phyloP scores from a whole-genome alignment of 2,888 invertebrate genomes.

The Leptinotarsa haldemani region DNA sequence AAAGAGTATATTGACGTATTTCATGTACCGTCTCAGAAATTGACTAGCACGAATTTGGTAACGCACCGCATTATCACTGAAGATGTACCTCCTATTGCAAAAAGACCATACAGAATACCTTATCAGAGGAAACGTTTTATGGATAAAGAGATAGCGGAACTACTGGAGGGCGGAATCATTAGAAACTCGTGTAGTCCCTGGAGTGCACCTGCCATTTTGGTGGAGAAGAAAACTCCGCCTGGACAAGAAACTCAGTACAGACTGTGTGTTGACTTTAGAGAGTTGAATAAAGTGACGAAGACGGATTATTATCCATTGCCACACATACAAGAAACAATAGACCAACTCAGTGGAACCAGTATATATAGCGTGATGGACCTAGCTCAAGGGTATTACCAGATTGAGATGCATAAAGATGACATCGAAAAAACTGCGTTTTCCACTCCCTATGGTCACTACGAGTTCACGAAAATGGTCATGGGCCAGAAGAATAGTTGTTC shows the following conservation, averaged over 20 bases:
- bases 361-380: background rate
- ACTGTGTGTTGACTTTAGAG: background rate
- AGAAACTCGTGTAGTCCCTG: background rate
- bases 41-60: too few species aligned
- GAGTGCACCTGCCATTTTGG: too few species aligned
- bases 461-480: background rate
- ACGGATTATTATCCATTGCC: background rate
- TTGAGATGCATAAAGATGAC: background rate
- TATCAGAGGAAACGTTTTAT: background rate
- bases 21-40: too few species aligned
- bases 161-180: background rate
- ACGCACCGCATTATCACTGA: background rate
- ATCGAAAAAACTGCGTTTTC: background rate
- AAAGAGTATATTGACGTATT: too few species aligned
- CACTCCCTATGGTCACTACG: background rate
- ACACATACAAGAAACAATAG: background rate
- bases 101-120: background rate
- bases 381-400: background rate
- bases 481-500: background rate
- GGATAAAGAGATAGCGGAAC: background rate
- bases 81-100: background rate
- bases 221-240: too few species aligned
- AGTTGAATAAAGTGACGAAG: background rate
- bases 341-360: background rate
- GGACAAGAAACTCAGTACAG: background rate